Conservation (phyloP, 2,797 vertebrate genomes). For the Manis crassicaudata region DNA sequence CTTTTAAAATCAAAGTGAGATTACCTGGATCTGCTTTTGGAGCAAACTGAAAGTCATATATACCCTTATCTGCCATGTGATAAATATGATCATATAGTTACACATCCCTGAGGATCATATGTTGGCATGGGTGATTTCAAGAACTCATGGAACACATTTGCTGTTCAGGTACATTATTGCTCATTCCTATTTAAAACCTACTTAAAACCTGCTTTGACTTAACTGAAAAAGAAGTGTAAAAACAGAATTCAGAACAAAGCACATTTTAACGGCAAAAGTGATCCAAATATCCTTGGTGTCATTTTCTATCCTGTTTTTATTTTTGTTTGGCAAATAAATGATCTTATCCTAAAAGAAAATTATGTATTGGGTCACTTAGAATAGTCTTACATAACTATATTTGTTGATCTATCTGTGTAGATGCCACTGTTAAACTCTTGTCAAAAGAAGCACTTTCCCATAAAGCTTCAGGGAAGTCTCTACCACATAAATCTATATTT, state of each 20-base stretch:
- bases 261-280: neutral
- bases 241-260: neutral
- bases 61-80: neutral
- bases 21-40: neutral
- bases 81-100: neutral
- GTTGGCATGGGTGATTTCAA: neutral
- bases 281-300: neutral
- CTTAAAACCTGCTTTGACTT: neutral
- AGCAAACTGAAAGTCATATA: neutral
- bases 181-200: neutral
- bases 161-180: neutral
- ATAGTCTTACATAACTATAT: neutral
- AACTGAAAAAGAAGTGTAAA: neutral
- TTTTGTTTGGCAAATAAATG: conserved; percentile 12
- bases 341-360: neutral
- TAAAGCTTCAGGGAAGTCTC: neutral
- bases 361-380: neutral
- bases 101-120: neutral
- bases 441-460: neutral
- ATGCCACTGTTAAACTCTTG: neutral
- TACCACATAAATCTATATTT: neutral
- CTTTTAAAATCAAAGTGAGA: conserved; percentile 12
- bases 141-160: neutral
- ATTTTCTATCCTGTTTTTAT: neutral
- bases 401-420: neutral